Evolutionary conservation across 2,888 invertebrate species (phyloP).

Genomic region (Alcis repandata): DNA sequence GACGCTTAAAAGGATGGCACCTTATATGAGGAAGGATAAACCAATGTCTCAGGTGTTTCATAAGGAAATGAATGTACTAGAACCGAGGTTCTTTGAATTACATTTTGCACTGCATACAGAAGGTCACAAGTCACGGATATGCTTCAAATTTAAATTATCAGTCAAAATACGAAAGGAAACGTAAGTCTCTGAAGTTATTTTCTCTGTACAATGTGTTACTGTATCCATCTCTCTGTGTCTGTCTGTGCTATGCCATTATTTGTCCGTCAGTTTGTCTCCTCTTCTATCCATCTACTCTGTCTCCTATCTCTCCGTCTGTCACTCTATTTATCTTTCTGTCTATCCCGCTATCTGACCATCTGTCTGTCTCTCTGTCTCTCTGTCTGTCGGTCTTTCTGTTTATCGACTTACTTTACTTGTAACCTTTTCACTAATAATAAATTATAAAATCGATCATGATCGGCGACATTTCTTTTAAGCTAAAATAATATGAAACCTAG

Average conservation of each 20-base stretch:
- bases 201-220: background rate
- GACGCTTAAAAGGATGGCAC: conserved; percentile 20
- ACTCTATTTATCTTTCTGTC: background rate
- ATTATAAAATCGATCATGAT: too few species aligned
- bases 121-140: too few species aligned
- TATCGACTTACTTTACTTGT: too few species aligned
- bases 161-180: too few species aligned
- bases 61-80: background rate
- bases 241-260: too few species aligned
- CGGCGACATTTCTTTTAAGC: too few species aligned
- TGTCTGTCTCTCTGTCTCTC: background rate
- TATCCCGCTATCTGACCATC: background rate
- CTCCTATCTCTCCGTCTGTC: background rate
- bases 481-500: background rate
- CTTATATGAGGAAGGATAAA: conserved; percentile 23
- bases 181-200: too few species aligned
- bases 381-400: background rate
- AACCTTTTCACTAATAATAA: too few species aligned
- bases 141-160: too few species aligned
- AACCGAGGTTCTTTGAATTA: background rate
- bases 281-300: background rate
- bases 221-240: background rate
- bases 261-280: too few species aligned
- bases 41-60: background rate
- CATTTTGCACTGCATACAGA: background rate